Percentiles rank a stretch among this genome's conserved stretches.
Evolutionary conservation across 2,888 invertebrate genomes (phyloP).

Genomic region (Harpalus rubripes): DNA sequence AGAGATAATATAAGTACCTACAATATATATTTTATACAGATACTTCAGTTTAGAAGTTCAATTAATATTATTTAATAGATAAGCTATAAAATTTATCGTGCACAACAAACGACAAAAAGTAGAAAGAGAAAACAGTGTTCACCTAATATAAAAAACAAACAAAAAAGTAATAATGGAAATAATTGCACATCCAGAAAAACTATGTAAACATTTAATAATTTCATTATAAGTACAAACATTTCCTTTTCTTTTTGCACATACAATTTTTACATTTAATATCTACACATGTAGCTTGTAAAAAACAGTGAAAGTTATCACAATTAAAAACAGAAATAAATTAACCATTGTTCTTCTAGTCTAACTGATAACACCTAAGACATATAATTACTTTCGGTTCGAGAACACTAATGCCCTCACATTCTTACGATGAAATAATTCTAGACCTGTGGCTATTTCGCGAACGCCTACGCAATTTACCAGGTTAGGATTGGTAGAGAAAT

Average conservation of each 20-base stretch:
- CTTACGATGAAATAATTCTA: slow-evolving; percentile 30
- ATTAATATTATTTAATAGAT: background rate
- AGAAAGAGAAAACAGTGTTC: background rate
- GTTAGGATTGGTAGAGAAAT: slow-evolving; percentile 26
- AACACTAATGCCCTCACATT: slow-evolving; percentile 20
- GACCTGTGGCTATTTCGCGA: slow-evolving; percentile 23
- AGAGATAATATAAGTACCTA: background rate
- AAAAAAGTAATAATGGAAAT: background rate
- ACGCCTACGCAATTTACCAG: slow-evolving; percentile 28
- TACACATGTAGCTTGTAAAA: background rate
- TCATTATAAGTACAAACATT: background rate
- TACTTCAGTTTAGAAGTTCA: background rate
- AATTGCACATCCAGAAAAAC: background rate
- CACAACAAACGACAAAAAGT: background rate
- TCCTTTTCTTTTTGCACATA: background rate
- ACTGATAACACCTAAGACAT: slow-evolving; percentile 7
- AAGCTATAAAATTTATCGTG: background rate
- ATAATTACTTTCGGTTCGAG: slow-evolving; percentile 32
- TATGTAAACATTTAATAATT: background rate
- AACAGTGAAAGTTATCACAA: slow-evolving; percentile 10
- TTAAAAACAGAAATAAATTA: slow-evolving; percentile 21
- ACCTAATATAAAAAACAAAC: background rate
- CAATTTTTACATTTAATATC: background rate
- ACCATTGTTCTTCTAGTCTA: slow-evolving; percentile 20
- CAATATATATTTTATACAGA: background rate